phyloP scores from a whole-genome alignment of 2,888 invertebrate species.

The Phortica okadai region DNA sequence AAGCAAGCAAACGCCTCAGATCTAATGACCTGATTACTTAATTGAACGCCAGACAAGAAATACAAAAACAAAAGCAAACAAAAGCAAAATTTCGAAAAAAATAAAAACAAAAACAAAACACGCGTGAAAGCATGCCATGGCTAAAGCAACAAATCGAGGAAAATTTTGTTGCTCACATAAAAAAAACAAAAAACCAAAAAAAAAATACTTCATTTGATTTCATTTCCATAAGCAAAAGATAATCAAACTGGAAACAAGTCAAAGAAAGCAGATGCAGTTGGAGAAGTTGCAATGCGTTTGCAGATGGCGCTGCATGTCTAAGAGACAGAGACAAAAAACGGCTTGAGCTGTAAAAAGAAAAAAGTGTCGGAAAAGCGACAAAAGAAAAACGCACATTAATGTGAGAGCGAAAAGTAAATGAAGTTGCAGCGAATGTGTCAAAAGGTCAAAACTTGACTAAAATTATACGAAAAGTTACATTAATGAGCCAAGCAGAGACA shows the following conservation, averaged over 20 bases:
- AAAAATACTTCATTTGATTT: background rate
- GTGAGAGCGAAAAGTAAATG: no score
- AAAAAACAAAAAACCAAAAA: background rate
- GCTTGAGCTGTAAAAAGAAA: no score
- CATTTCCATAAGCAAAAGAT: constrained; percentile 31
- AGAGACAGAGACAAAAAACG: background rate
- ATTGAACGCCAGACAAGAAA: constrained; percentile 56
- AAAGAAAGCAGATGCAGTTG: constrained; percentile 15
- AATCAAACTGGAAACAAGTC: background rate
- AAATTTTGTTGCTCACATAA: constrained; percentile 33
- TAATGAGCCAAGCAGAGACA: background rate
- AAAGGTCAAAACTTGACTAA: no score
- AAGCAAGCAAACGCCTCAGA: constrained; percentile 62
- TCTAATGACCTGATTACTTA: constrained; percentile 68
- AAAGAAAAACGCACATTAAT: background rate
- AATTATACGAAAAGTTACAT: background rate
- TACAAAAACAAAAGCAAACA: constrained; percentile 28
- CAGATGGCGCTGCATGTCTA: background rate
- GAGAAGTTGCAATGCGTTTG: background rate
- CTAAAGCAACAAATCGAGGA: constrained; percentile 24
- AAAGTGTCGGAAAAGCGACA: background rate
- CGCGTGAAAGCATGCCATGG: constrained; percentile 26
- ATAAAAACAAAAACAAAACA: constrained; percentile 31
- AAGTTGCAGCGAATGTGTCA: no score
- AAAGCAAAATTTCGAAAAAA: constrained; percentile 29